Evolutionary conservation across 2,113 vertebrate genomes (phyloP), one percentile per base, ranked within the genome.

Genomic region (Toxotes chatareus): DNA sequence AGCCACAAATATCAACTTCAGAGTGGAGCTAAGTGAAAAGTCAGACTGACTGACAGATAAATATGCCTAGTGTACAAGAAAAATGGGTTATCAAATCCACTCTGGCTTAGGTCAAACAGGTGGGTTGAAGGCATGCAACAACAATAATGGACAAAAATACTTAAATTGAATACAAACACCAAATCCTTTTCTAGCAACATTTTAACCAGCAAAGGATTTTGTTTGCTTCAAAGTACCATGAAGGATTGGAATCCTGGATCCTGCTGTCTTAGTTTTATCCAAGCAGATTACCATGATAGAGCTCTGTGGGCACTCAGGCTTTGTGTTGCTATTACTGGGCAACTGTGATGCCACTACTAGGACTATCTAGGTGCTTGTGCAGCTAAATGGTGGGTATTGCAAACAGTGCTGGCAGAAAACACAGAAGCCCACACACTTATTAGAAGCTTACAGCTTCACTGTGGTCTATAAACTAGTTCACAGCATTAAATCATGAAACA

Each of bases 231-330:
- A 60, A 38, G 61, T 72, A 64, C 21, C 23, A 62, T 34, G 55
- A 8, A 51, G n/a, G 55, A 61, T 65, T 79, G 42, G 11, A 66
- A 77, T 70, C 23, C 46, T 60, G 21, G 23, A 65, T 57, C 14
- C 63, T 57, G 64, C 47, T 38, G 38, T 49, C 14, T 76, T 72
- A 47, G 11, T 27, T 76, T 70, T 61, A 83, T 74, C 60, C 17
- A 47, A 53, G 60, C 40, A 76, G 80, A 79, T 79, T 64, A 68
- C 47, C 19, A 68, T 56, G 38, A 62, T n/a, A 38, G 72, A 85
- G 46, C 82, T 62, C 40, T 51, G 7, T 6, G 23, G 73, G 46
- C 62, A 47, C 75, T 59, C 5, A 53, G 38, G 65, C 74, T 76
- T 61, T 59, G 46, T 53, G 34, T 38, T 36, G 23, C 46, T 69